These are phyloP conservation scores for Amniataba percoides DNA, from an alignment of 2,797 vertebrate species.

Conservation along the genomic window DNA sequence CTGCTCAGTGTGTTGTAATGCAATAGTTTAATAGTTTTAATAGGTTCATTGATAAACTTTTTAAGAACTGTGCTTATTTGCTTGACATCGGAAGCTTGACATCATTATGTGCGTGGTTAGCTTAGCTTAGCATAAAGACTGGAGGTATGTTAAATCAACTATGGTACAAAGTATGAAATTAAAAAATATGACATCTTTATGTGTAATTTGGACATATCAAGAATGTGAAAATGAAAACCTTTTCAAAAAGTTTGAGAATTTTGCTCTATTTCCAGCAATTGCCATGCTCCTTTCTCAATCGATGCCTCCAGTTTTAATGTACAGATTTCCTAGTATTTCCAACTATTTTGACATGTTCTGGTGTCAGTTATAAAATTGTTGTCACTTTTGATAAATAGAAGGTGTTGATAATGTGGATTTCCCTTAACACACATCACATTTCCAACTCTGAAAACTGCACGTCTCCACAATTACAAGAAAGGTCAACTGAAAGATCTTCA, in stretches of 20 bases:
- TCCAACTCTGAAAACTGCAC: constrained; percentile 26
- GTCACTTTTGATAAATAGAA: constrained; percentile 20
- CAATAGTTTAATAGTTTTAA: background rate
- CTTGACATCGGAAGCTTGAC: background rate
- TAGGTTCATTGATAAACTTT: background rate
- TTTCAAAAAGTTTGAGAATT: background rate
- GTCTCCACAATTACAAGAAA: constrained; percentile 29
- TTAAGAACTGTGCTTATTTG: background rate
- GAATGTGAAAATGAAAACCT: background rate
- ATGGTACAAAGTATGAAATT: background rate
- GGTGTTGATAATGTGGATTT: constrained; percentile 11
- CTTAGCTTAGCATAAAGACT: constrained; percentile 1
- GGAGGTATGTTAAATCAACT: background rate
- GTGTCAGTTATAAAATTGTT: background rate
- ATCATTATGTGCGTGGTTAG: background rate
- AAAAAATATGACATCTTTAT: background rate
- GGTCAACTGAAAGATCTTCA: constrained; percentile 32
- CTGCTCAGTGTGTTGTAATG: background rate
- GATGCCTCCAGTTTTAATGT: background rate
- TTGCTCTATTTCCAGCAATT: background rate
- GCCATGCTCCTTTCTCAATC: background rate
- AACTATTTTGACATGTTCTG: background rate
- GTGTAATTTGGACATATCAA: too few relatives aligned
- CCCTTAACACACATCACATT: constrained; percentile 23
- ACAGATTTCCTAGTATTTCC: background rate